Conservation (phyloP, 2,888 invertebrate species). For the Agriopis leucophaearia region DNA sequence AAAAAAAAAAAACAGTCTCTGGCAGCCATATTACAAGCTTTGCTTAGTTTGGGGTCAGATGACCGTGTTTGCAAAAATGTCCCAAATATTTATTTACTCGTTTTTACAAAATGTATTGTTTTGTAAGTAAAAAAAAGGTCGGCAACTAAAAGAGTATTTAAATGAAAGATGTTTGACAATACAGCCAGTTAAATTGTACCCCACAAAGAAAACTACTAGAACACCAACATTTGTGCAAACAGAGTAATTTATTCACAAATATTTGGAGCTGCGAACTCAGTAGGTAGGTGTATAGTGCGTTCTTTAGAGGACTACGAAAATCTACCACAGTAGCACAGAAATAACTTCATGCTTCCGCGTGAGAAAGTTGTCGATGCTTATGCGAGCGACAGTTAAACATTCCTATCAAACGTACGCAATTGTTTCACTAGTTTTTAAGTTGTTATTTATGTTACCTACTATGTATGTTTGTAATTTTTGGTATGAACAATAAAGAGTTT, state of each 20-base stretch:
- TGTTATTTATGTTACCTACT: too few species aligned
- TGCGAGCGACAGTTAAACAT: background rate
- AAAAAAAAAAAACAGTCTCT: too few species aligned
- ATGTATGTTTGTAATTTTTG: too few species aligned
- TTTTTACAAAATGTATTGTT: too few species aligned
- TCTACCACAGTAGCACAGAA: background rate
- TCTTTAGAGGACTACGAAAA: conserved; percentile 9
- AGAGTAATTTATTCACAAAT: conserved; percentile 23
- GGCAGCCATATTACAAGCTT: too few species aligned
- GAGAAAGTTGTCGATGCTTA: background rate
- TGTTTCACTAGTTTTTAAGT: too few species aligned
- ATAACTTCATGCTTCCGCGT: conserved; percentile 10
- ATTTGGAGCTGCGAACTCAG: conserved; percentile 8
- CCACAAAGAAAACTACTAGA: background rate
- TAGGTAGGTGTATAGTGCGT: conserved; percentile 3
- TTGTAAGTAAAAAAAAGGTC: background rate
- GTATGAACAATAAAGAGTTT: too few species aligned
- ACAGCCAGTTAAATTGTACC: background rate
- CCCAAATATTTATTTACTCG: too few species aligned
- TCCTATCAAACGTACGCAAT: background rate
- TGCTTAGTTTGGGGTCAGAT: too few species aligned
- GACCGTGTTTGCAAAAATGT: too few species aligned
- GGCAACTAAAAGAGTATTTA: background rate
- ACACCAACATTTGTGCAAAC: conserved; percentile 26
- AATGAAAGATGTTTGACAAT: background rate